Evolutionary conservation across 2,797 vertebrate genomes (phyloP), one percentile per base, ranked within the genome.

Genomic region (Acestrorhynchus altus): DNA sequence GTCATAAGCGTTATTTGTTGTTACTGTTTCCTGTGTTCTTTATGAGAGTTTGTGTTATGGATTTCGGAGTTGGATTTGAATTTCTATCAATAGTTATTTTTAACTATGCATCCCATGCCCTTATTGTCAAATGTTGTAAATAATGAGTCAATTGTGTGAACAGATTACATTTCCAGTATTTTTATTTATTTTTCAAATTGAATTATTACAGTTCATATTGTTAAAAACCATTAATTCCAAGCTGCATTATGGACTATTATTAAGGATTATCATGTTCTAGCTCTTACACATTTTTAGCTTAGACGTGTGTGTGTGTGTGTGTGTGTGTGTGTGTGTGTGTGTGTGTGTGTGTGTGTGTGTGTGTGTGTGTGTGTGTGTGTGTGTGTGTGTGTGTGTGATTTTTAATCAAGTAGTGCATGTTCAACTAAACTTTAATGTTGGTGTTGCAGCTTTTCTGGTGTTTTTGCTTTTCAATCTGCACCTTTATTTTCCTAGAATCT

Each of bases 391-490:
- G n/a, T 74, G 46, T 81, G 81, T 84, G 77, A 80, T 78, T 40
- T 80, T 46, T 24, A 79, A 74, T 35, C 52, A 35, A 35, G 31
- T 77, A 83, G 79, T 89, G 93, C 92, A 94, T 93, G 92, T 89
- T 84, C 66, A 84, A 42, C 83, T 90, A 71, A 78, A 80, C 64
- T 60, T 90, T 83, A 81, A 60, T 90, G 83, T 90, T 79, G 77
- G 87, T 90, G 88, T 92, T 82, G 89, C 80, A 69, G 78, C 74
- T 78, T 83, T 77, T 86, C 79, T 85, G 80, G 84, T 83, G 73
- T 83, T 85, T 89, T 89, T 90, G 89, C 90, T 91, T 91, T 88
- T 35, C 73, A 83, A 83, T 90, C 90, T 86, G 87, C 86, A 88
- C 89, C 31, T 87, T 81, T 72, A 88, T 87, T 86, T 86, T 35